A percentile compares a stretch with the other conserved stretches of the same genome.
Conservation (phyloP, 1,140 invertebrate species). For the Catajapyx aquilonaris region DNA sequence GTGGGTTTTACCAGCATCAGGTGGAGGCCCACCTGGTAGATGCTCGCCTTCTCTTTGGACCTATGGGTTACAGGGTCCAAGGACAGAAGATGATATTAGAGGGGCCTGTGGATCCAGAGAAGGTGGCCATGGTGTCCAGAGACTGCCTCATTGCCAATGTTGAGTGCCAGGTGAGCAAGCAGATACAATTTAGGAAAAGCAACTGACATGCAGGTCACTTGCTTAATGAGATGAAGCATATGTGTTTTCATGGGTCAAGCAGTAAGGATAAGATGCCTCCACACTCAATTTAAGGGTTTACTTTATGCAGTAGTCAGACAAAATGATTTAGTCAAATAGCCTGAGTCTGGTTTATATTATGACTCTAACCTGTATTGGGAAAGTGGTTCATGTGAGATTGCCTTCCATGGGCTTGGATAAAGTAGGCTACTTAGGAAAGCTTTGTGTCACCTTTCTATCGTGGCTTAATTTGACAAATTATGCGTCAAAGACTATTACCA, state of each 20-base stretch:
- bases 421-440: too few species aligned
- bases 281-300: background rate
- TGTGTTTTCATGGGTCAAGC: conserved; percentile 2
- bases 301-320: background rate
- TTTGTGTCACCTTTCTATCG: too few species aligned
- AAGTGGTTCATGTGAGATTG: too few species aligned
- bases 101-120: conserved; percentile 55
- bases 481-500: background rate
- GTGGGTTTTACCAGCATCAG: conserved; percentile 39
- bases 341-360: background rate
- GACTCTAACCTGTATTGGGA: too few species aligned
- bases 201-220: background rate
- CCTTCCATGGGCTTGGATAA: too few species aligned
- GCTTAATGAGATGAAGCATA: background rate
- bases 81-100: conserved; percentile 32
- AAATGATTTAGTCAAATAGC: background rate
- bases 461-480: background rate
- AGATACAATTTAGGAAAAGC: too few species aligned
- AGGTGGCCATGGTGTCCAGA: conserved; percentile 48
- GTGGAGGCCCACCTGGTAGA: conserved; percentile 36
- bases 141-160: conserved; percentile 73
- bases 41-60: conserved; percentile 47
- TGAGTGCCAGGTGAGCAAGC: conserved; percentile 51
- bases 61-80: conserved; percentile 58
- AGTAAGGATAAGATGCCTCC: conserved; percentile 2